Evolutionary conservation across 2,113 vertebrate species (phyloP).

Genomic region (Meleagris gallopavo): DNA sequence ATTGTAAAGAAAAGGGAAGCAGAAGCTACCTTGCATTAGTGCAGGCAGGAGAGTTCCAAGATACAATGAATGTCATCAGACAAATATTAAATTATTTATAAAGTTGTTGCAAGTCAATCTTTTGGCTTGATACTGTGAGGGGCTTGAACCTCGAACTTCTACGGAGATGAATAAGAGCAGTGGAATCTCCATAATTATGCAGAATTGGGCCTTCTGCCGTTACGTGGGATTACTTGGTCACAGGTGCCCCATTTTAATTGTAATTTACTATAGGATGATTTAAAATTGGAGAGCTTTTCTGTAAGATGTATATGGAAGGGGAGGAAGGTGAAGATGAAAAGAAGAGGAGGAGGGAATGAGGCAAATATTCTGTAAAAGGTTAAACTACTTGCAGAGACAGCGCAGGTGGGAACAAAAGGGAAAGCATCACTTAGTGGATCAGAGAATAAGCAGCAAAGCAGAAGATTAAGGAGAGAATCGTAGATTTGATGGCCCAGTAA

Average conservation of each 20-base stretch:
- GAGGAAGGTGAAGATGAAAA: neutral
- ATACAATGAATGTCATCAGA: neutral
- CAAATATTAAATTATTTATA: neutral
- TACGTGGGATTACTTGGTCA: neutral
- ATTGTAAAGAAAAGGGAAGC: neutral
- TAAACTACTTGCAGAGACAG: neutral
- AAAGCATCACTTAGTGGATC: neutral
- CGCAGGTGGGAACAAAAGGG: neutral
- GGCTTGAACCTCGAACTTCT: neutral
- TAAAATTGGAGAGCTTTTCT: neutral
- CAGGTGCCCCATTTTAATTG: neutral
- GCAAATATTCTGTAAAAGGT: conserved; percentile 6
- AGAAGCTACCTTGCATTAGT: neutral
- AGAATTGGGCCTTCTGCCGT: neutral
- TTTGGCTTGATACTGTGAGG: neutral
- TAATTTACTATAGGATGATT: neutral
- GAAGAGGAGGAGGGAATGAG: neutral
- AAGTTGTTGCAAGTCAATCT: neutral
- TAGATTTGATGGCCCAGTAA: neutral
- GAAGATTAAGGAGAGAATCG: conserved; percentile 36
- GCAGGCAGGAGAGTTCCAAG: neutral
- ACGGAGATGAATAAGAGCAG: neutral
- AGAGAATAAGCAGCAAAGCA: conserved; percentile 31
- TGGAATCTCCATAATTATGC: neutral
- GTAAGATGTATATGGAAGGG: neutral